phyloP scores from a whole-genome alignment of 2,113 vertebrate genomes.

The Sciurus niger region DNA sequence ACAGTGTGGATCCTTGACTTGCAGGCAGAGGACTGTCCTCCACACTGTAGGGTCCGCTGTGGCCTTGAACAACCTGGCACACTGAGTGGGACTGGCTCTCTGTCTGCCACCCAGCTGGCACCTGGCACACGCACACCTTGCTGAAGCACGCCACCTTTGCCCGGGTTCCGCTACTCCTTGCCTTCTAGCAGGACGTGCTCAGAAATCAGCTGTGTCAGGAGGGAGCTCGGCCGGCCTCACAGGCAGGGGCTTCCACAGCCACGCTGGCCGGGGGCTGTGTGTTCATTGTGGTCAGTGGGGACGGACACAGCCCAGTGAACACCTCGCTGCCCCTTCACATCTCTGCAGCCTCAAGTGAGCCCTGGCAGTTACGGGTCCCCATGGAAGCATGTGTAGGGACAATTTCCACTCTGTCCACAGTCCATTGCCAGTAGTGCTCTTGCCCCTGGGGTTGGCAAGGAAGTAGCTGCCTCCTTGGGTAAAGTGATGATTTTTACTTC shows the following conservation, averaged over 20 bases:
- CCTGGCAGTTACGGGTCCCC: background rate
- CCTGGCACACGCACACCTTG: too few relatives aligned
- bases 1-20: background rate
- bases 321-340: background rate
- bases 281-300: background rate
- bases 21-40: background rate
- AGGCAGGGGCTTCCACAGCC: background rate
- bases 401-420: background rate
- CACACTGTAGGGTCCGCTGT: too few relatives aligned
- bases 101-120: too few relatives aligned
- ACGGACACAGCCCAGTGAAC: background rate
- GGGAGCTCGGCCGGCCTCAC: background rate
- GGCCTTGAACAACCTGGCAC: accelerated
- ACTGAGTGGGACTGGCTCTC: accelerated
- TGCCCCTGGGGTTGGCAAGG: background rate
- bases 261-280: background rate
- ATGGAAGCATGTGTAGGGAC: too few relatives aligned
- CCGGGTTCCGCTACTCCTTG: background rate
- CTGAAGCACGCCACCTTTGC: background rate
- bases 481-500: background rate
- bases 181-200: background rate
- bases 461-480: background rate
- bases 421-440: too few relatives aligned
- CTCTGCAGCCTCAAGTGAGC: accelerated
- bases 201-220: background rate